Percentiles rank a stretch among this genome's conserved stretches.
Conservation (phyloP, 2,113 vertebrate genomes). For the Isichthys henryi region DNA sequence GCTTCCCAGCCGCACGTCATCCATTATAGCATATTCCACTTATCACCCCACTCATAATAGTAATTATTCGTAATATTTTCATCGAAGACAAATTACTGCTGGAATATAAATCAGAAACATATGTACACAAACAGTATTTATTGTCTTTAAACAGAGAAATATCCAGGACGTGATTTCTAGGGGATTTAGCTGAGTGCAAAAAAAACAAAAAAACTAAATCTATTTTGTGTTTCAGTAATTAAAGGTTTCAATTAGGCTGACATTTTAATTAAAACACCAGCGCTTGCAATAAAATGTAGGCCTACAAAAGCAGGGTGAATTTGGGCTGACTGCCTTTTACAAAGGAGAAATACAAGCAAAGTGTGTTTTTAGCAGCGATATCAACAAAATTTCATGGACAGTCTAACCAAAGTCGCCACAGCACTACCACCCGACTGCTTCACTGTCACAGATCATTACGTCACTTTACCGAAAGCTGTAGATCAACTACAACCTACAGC, state of each 20-base stretch:
- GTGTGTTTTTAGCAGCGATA: not conserved
- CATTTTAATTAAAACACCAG: conserved; percentile 13
- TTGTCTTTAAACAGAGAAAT: not conserved
- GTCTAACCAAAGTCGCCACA: not conserved
- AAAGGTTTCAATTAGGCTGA: not conserved
- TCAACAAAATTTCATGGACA: not conserved
- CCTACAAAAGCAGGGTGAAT: not conserved
- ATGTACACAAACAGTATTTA: not conserved
- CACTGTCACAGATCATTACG: not conserved
- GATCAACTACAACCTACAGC: not conserved
- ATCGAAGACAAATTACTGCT: not conserved
- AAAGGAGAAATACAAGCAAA: not conserved
- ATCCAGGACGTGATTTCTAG: not conserved
- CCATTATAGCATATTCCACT: not conserved
- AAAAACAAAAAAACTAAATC: not conserved
- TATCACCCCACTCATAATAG: not conserved
- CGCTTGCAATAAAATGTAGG: not conserved
- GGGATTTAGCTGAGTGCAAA: not conserved
- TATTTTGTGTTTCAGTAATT: conserved; percentile 10
- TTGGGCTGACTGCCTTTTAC: not conserved
- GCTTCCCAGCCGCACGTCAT: not conserved
- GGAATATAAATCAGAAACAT: not conserved
- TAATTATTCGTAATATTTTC: not conserved
- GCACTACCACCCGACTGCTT: not conserved
- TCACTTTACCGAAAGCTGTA: not conserved